Conservation (phyloP, 2,113 vertebrate genomes). For the Mormyrus iriodes region DNA sequence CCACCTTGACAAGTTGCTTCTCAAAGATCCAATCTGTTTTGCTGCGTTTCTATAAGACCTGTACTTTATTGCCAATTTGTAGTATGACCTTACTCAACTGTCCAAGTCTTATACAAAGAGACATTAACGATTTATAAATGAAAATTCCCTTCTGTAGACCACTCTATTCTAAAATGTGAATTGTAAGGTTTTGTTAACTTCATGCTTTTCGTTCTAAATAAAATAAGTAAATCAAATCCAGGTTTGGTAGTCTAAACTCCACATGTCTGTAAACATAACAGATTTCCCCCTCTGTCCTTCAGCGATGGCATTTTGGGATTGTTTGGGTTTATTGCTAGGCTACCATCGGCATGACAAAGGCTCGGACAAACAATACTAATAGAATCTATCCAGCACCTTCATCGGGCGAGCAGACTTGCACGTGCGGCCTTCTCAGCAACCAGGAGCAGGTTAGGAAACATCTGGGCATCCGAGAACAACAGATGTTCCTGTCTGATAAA, state of each 20-base stretch:
- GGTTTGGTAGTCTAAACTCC: background rate
- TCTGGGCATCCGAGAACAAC: constrained; percentile 67
- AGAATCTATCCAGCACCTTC: background rate
- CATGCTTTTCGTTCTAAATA: background rate
- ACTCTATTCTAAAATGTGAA: background rate
- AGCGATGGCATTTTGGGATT: constrained; percentile 16
- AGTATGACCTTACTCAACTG: background rate
- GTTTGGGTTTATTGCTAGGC: constrained; percentile 27
- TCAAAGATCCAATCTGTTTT: background rate
- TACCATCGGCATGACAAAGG: constrained; percentile 4
- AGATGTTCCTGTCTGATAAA: constrained; percentile 70
- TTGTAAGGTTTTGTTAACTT: background rate
- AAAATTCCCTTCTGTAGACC: background rate
- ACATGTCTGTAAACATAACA: background rate
- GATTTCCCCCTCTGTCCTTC: background rate
- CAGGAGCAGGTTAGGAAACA: constrained; percentile 79
- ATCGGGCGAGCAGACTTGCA: constrained; percentile 22
- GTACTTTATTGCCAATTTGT: background rate
- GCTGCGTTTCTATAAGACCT: background rate
- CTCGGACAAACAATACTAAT: constrained; percentile 7
- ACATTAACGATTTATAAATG: background rate
- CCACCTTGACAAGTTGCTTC: background rate
- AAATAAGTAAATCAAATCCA: background rate
- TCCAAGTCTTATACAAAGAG: background rate
- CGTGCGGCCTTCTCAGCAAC: constrained; percentile 39